Conservation (phyloP, 2,113 vertebrate genomes). For the Bubo bubo region DNA sequence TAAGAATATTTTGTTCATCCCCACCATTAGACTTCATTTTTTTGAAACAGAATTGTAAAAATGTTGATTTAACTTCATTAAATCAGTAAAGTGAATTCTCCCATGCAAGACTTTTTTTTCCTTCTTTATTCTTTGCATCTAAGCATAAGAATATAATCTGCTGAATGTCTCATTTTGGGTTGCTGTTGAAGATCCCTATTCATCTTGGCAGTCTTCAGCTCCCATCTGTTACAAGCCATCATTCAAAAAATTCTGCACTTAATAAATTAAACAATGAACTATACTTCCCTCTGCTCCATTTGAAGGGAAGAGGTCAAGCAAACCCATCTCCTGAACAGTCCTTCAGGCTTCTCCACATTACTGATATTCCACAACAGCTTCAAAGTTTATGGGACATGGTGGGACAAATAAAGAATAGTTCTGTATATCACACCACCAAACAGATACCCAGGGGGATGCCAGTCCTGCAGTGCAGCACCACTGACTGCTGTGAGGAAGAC, state of each 20-base stretch:
- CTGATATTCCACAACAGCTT: not conserved
- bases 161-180: not conserved
- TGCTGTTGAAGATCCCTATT: not conserved
- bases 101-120: not conserved
- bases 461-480: not conserved
- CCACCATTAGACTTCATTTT: not conserved
- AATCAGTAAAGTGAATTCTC: not conserved
- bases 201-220: not conserved
- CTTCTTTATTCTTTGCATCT: not conserved
- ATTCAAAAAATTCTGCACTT: not conserved
- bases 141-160: not conserved
- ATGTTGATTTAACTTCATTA: not conserved
- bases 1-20: not conserved
- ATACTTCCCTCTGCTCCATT: not conserved
- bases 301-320: not conserved
- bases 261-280: not conserved
- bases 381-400: rapidly evolving
- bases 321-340: not conserved
- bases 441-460: not conserved
- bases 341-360: not conserved
- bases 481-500: not conserved
- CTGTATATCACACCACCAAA: not conserved
- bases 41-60: not conserved
- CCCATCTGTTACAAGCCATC: not conserved
- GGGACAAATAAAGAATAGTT: not conserved